phyloP scores from a whole-genome alignment of 2,888 invertebrate species.

The Protophormia terraenovae region DNA sequence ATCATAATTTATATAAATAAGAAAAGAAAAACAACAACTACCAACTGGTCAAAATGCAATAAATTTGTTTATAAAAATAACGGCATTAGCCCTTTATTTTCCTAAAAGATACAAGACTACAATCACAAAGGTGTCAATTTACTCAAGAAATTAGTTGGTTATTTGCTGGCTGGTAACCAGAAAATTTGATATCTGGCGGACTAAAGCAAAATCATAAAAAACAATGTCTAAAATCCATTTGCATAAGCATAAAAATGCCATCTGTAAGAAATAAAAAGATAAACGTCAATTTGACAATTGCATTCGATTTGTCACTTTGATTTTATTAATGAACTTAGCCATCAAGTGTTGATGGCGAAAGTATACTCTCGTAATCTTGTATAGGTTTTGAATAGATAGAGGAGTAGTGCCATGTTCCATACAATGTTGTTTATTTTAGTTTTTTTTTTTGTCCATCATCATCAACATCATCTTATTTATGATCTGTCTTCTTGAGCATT shows the following conservation, averaged over 20 bases:
- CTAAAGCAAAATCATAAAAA: slow-evolving; percentile 16
- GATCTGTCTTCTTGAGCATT: slow-evolving; percentile 50
- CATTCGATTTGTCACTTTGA: slow-evolving; percentile 68
- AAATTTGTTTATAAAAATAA: slow-evolving; percentile 3
- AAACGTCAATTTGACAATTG: slow-evolving; percentile 67
- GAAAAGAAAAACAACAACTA: not conserved
- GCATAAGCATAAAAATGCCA: slow-evolving; percentile 36
- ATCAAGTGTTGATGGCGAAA: slow-evolving; percentile 68
- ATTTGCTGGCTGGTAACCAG: not conserved
- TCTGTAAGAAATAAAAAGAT: slow-evolving; percentile 50
- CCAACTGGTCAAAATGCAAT: not conserved
- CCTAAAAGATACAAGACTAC: not conserved
- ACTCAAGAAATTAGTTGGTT: slow-evolving; percentile 1
- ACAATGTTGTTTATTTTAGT: slow-evolving; percentile 9
- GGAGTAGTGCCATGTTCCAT: not conserved
- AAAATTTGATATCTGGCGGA: slow-evolving; percentile 31
- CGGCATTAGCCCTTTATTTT: slow-evolving; percentile 60
- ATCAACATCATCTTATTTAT: slow-evolving; percentile 53
- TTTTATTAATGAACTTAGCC: slow-evolving; percentile 65
- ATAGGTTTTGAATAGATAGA: not conserved
- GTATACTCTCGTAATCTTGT: slow-evolving; percentile 6
- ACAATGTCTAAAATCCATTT: slow-evolving; percentile 35
- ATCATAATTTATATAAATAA: slow-evolving; percentile 57
- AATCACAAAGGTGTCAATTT: slow-evolving; percentile 58
- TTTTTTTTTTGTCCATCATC: slow-evolving; percentile 22